A percentile compares a stretch with the other conserved stretches of the same genome.
Evolutionary conservation across 2,797 vertebrate genomes (phyloP).

Genomic region (Xenops minutus): DNA sequence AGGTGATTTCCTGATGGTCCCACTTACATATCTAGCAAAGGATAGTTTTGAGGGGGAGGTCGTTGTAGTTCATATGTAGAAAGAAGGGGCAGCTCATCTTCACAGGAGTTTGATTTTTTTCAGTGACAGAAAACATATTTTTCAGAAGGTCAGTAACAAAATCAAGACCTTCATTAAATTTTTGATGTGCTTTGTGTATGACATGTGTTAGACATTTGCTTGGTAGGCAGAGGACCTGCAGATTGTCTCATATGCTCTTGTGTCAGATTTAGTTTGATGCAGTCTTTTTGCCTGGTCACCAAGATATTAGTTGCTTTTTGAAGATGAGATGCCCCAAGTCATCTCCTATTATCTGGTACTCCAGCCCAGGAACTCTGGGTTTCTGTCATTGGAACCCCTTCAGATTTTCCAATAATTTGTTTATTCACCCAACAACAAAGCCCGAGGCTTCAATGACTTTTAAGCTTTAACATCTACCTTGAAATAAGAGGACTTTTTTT

Average conservation of each 20-base stretch:
- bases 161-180: neutral
- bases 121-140: neutral
- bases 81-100: neutral
- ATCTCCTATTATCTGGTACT: neutral
- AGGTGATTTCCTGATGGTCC: neutral
- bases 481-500: neutral
- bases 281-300: neutral
- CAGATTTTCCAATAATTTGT: neutral
- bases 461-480: neutral
- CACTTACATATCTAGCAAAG: fast-evolving
- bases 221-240: neutral
- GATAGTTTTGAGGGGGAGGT: neutral
- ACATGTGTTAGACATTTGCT: neutral
- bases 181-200: neutral
- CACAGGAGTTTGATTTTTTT: neutral
- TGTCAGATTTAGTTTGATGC: neutral
- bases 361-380: neutral
- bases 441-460: neutral
- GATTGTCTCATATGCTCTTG: neutral
- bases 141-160: neutral
- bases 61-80: neutral
- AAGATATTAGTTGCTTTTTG: neutral
- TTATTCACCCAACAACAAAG: conserved; percentile 6
- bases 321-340: neutral
- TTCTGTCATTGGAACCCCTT: neutral